These are phyloP conservation scores for Fulica atra DNA, from an alignment of 2,113 vertebrate species.

Conservation along the genomic window DNA sequence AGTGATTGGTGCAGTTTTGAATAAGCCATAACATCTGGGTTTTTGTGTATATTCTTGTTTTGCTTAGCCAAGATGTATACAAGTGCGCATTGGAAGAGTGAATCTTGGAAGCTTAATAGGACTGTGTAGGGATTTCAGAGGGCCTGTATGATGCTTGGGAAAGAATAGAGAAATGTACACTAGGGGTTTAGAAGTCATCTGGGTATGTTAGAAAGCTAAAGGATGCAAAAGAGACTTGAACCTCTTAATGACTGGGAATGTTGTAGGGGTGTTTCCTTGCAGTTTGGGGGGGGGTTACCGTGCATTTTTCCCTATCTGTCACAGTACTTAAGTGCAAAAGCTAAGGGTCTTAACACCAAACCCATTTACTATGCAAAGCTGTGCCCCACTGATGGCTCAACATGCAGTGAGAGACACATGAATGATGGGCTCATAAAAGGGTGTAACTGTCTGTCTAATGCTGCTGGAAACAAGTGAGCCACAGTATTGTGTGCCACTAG, in stretches of 20 bases:
- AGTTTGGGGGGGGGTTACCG: accelerated
- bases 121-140: neutral
- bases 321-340: neutral
- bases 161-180: neutral
- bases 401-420: accelerated
- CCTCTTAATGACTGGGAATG: accelerated
- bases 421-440: accelerated
- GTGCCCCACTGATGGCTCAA: accelerated
- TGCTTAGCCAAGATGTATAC: neutral
- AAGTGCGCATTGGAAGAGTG: neutral
- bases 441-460: accelerated
- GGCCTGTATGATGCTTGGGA: neutral
- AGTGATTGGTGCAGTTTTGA: neutral
- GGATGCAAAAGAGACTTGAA: neutral
- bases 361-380: accelerated
- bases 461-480: neutral
- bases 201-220: neutral
- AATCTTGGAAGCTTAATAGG: neutral
- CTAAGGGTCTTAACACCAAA: neutral
- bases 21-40: neutral
- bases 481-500: neutral
- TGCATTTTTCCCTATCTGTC: neutral
- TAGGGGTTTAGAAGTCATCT: neutral
- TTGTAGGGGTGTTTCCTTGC: neutral
- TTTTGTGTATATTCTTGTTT: neutral